A percentile compares a stretch with the other conserved stretches of the same genome.
phyloP scores from a whole-genome alignment of 2,113 vertebrate genomes.

The Oreocharis arfaki region DNA sequence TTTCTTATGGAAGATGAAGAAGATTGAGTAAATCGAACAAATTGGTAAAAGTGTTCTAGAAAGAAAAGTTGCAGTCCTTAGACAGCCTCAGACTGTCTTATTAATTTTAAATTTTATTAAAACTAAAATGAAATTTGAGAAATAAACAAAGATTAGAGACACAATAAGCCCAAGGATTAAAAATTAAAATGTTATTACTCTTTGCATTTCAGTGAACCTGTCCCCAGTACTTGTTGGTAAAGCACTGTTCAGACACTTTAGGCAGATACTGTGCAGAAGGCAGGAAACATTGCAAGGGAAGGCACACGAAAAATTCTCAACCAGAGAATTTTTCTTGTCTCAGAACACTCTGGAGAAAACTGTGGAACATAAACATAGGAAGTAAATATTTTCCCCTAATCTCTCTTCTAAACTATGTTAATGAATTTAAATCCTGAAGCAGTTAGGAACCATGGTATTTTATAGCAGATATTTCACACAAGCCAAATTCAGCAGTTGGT shows the following conservation, averaged over 20 bases:
- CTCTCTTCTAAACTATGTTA: background rate
- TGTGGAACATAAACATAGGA: background rate
- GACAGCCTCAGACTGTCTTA: background rate
- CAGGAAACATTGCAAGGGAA: background rate
- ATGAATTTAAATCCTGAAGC: background rate
- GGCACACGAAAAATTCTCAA: background rate
- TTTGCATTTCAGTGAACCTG: background rate
- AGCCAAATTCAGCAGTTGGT: background rate
- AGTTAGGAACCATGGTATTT: background rate
- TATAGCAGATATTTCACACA: background rate
- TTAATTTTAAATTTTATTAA: background rate
- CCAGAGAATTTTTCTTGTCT: background rate
- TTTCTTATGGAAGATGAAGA: background rate
- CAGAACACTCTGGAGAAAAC: background rate
- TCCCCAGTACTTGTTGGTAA: background rate
- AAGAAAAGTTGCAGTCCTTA: background rate
- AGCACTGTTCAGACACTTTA: background rate
- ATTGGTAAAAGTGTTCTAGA: background rate
- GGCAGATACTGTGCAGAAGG: background rate
- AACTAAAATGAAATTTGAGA: background rate
- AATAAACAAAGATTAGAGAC: background rate
- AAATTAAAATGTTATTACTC: conserved; percentile 7
- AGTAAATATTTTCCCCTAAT: background rate
- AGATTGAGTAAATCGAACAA: background rate
- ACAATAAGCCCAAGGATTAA: background rate